Percentiles rank a stretch among this genome's conserved stretches.
Evolutionary conservation across 2,113 vertebrate genomes (phyloP).

Genomic region (Enhydra lutris): DNA sequence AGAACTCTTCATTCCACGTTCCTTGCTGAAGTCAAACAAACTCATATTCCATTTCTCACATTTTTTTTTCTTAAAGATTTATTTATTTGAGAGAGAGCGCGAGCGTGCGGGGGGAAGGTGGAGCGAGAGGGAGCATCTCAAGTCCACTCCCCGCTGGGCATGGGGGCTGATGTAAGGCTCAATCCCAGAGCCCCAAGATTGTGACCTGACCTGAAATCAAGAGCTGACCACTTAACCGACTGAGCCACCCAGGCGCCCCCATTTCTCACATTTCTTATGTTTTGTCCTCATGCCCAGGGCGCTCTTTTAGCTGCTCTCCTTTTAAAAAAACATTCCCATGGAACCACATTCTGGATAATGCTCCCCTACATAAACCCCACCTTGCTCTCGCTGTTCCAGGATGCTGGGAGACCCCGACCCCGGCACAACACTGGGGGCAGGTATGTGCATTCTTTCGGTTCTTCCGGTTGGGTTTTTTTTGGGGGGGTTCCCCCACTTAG

Average conservation of each 20-base stretch:
- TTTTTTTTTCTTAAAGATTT: neutral
- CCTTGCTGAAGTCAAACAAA: neutral
- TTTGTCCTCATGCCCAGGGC: neutral
- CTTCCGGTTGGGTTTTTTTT: neutral
- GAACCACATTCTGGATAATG: neutral
- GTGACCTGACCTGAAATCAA: neutral
- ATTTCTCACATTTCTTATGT: neutral
- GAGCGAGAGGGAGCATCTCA: neutral
- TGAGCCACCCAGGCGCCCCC: neutral
- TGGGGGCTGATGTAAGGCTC: neutral
- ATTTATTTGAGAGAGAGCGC: neutral
- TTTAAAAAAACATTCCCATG: neutral
- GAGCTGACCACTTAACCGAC: neutral
- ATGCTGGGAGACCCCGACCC: neutral
- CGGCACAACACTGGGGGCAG: neutral
- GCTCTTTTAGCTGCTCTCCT: neutral
- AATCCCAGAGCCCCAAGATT: neutral
- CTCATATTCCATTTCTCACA: neutral
- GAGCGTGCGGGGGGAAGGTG: neutral
- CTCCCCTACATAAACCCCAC: neutral
- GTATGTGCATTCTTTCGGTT: neutral
- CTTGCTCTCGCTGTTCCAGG: rapidly evolving
- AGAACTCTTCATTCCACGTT: neutral
- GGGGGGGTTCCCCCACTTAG: too few species aligned
- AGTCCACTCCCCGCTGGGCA: neutral